A percentile compares a stretch with the other conserved stretches of the same genome.
Conservation (phyloP, 2,797 vertebrate species). For the Pteronotus mesoamericanus region DNA sequence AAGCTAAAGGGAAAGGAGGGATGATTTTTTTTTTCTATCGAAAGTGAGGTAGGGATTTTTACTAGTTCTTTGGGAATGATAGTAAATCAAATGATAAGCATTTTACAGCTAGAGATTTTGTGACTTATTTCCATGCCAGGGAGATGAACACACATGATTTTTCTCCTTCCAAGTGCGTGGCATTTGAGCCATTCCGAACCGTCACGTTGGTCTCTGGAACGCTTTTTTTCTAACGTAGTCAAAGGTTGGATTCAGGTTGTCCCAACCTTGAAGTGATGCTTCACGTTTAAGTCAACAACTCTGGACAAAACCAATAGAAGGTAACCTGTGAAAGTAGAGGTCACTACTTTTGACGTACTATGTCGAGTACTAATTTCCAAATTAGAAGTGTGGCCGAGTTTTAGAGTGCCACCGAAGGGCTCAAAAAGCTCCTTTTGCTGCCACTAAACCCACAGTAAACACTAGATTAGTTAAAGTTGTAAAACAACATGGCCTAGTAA, state of each 20-base stretch:
- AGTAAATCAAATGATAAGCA: background rate
- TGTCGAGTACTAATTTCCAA: background rate
- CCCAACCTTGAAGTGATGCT: background rate
- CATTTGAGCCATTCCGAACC: background rate
- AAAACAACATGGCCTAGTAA: background rate
- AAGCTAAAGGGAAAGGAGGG: conserved; percentile 1
- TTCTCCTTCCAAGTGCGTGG: background rate
- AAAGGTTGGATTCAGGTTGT: background rate
- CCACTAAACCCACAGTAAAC: background rate
- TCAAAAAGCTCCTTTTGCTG: background rate
- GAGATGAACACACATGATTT: background rate
- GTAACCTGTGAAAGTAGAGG: background rate
- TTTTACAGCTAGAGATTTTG: background rate
- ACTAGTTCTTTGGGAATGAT: background rate
- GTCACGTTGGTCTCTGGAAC: background rate
- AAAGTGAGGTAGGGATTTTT: background rate
- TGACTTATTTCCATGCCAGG: background rate
- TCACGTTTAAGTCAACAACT: background rate
- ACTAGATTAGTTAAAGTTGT: background rate
- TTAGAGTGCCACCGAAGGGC: background rate
- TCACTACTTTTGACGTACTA: background rate
- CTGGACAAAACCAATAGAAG: background rate
- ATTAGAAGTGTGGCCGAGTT: background rate
- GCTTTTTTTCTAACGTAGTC: background rate
- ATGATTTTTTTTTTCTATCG: background rate